Evolutionary conservation across 23 tunicate species (phyloP), one percentile per base, ranked within the genome.

Genomic region (Clavelina lepadiformis): DNA sequence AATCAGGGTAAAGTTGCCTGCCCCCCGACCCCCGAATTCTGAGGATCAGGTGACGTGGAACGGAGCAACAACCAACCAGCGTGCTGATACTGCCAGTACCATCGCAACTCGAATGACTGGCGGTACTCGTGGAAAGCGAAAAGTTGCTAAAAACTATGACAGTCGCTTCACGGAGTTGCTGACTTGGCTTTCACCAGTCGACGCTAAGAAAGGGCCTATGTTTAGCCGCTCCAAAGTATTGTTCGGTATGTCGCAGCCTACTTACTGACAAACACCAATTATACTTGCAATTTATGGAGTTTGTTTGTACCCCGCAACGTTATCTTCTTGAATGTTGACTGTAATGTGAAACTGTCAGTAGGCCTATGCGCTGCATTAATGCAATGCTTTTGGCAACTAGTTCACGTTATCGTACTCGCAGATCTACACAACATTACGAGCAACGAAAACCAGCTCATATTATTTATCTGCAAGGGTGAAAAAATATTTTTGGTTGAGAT

Each of bases 41-140:
- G 57, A 27, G 5, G n/a, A n/a, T n/a, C n/a, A n/a, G n/a, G 13
- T 37, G 18, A 66, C 56, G 20, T 19, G 69, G 49, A 7, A 33
- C 28, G 21, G 28, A 15, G 38, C 38, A 20, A 26, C 68, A 26
- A 46, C 60, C 46, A 58, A 59, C 49, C 84, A 68, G 61, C 37
- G 84, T 26, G 75, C 75, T 23, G 84, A 78, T 22, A 33, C 75
- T 23, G 75, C 84, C 21, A 78, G 84, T 35, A 78, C 75, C 20
- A 56, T 67, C 15, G 69, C 75, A 22, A 78, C 84, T 2, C 60
- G 84, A 26, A 68, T 67, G 73, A 76, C 82, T 2, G 38, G 67
- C 18, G 18, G 28, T 25, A 36, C 19, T 21, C 56, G 56, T 3
- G 8, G 72, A 46, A 66, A 28, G 47, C 20, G 56, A 3, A 46